These are phyloP conservation scores for Heterocephalus glaber DNA, from an alignment of 2,113 vertebrate species.

Conservation along the genomic window DNA sequence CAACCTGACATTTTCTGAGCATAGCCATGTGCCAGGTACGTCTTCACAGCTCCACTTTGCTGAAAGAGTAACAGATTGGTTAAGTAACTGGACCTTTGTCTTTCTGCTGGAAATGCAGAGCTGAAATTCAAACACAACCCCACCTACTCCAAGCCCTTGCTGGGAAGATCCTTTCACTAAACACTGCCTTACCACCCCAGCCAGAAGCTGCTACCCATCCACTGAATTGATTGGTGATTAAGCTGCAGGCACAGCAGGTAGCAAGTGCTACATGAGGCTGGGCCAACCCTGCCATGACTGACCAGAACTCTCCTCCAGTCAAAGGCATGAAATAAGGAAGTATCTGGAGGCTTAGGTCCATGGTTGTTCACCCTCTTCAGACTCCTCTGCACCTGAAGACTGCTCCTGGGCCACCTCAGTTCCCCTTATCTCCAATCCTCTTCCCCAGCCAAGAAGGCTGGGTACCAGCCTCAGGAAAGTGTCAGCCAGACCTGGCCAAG, in stretches of 20 bases:
- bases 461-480: conserved; percentile 85
- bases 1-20: not conserved
- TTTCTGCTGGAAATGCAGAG: not conserved
- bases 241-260: not conserved
- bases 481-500: conserved; percentile 85
- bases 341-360: not conserved
- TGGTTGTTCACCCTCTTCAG: not conserved
- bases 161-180: not conserved
- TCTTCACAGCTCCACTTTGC: not conserved
- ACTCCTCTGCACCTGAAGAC: conserved; percentile 31
- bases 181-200: not conserved
- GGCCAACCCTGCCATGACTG: not conserved
- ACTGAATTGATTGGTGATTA: not conserved
- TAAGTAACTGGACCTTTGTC: not conserved
- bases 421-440: not conserved
- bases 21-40: not conserved
- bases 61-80: not conserved
- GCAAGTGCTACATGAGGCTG: not conserved
- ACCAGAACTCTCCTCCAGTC: not conserved
- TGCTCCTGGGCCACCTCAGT: not conserved
- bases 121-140: not conserved
- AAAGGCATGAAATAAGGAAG: not conserved
- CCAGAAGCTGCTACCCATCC: not conserved
- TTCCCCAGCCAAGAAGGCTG: conserved; percentile 66
- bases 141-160: not conserved